Percentiles rank a stretch among this genome's conserved stretches.
These are phyloP conservation scores for Notechis scutatus DNA, from an alignment of 2,113 vertebrate genomes.

Conservation along the genomic window DNA sequence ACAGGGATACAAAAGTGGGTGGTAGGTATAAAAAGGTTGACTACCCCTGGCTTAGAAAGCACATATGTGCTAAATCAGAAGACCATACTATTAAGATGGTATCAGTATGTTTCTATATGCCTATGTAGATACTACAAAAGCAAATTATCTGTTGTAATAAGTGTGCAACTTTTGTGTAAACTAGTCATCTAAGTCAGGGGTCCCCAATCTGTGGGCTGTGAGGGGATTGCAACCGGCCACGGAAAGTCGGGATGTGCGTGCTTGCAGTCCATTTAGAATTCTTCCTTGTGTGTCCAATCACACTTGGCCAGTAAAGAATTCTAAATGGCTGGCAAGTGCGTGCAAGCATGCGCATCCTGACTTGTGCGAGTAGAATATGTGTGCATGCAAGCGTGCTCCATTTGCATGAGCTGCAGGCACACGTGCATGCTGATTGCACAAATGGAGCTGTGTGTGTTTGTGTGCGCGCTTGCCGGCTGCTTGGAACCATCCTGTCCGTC, in stretches of 20 bases:
- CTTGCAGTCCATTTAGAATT: no score
- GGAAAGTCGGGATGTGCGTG: background rate
- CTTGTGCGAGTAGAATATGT: background rate
- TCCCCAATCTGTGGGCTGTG: background rate
- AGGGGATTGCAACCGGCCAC: background rate
- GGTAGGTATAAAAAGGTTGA: no score
- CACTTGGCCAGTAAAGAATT: no score
- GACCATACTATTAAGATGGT: background rate
- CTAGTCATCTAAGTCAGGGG: background rate
- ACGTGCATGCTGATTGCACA: background rate
- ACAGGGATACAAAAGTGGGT: no score
- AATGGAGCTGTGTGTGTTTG: background rate
- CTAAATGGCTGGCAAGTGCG: background rate
- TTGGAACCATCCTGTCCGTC: no score
- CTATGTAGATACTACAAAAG: background rate
- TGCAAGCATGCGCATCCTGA: background rate
- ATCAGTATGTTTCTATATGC: background rate
- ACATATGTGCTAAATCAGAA: background rate
- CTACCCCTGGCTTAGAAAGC: background rate
- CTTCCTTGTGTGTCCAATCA: no score
- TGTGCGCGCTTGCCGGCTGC: accelerated
- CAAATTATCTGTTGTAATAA: background rate
- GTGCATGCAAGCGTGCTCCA: background rate
- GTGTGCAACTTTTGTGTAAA: background rate
- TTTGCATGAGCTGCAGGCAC: background rate